A percentile compares a stretch with the other conserved stretches of the same genome.
Evolutionary conservation across 2,113 vertebrate species (phyloP).

Genomic region (Lophius piscatorius): DNA sequence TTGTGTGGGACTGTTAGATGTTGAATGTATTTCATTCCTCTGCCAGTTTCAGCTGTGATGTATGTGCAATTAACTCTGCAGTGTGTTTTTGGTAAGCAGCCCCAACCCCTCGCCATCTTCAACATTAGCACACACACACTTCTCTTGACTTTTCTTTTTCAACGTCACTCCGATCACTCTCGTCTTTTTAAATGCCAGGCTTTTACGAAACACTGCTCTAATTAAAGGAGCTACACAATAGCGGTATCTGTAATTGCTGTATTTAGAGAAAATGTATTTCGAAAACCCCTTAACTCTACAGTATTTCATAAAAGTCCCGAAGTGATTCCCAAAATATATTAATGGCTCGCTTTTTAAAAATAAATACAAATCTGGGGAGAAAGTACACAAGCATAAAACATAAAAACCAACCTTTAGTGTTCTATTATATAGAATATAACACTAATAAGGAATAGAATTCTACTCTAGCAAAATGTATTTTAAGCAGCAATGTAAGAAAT

Average conservation of each 20-base stretch:
- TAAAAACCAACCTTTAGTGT: too few relatives aligned
- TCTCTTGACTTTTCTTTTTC: conserved; percentile 13
- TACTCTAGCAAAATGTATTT: too few relatives aligned
- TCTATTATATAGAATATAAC: too few relatives aligned
- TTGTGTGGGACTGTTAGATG: conserved; percentile 22
- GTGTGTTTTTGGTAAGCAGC: conserved; percentile 1
- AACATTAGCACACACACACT: conserved; percentile 28
- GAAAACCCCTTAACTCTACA: conserved; percentile 12
- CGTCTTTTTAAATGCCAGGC: conserved; percentile 18
- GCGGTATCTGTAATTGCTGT: too few relatives aligned
- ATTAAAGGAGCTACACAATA: conserved; percentile 15
- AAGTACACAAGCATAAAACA: too few relatives aligned
- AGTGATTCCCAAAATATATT: too few relatives aligned
- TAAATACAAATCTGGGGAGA: too few relatives aligned
- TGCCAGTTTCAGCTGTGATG: conserved; percentile 44
- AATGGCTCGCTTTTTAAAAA: too few relatives aligned
- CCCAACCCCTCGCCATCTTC: too few relatives aligned
- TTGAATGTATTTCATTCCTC: conserved; percentile 41
- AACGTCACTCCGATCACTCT: neutral
- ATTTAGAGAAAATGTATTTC: conserved; percentile 17
- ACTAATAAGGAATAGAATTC: too few relatives aligned
- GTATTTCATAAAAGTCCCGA: too few relatives aligned
- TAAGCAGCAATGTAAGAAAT: too few relatives aligned
- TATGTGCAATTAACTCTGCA: conserved; percentile 62
- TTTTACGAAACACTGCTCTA: conserved; percentile 35